Base-by-base conservation (phyloP, 2,888 invertebrate genomes). In the Arge pagana region DNA sequence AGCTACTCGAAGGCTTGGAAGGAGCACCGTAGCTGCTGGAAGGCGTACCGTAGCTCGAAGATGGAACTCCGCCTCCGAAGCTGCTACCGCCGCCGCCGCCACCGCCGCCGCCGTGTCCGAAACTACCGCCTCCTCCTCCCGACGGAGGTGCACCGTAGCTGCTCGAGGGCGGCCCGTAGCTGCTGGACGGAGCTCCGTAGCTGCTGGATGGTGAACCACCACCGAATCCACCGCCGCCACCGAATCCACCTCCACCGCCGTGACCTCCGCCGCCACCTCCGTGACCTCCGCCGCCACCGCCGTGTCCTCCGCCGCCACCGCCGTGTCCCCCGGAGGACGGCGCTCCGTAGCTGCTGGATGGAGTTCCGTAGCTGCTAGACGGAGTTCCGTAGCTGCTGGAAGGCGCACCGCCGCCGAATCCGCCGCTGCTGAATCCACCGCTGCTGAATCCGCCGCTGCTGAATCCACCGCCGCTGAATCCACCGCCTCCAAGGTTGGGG, bases 21-120 rank as follows among this genome's bases (percentile, higher is more conserved):
- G 76, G 74, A 3, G 78, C 71, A 0, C 77, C 77, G 53, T 75
- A 77, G 36, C 69, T 71, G 28, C 71, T 69, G 1, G 79, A 77
- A 41, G 56, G 60, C 52, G 50, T 63, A 4, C 55, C 55, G 21
- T 41, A 56, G 8, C 58, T 52, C 5, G 54, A 57, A 6, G 56
- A 56, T 19, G 64, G 66, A 10, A 61, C 63, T 26, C 63, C 63
- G 24, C 51, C 57, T 52, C 40, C 57, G 57, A 15, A 63, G 10
- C 59, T 55, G 23, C 65, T 61, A 10, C 67, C 65, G 33, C 53
- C 54, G 10, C 59, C 55, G 23, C 65, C 62, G 10, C 67, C 65
- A 30, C 53, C 54, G 16, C 77, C 13, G 4, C 35, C 15, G 18
- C 35, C 15, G 10, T 70, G 63, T 19, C 70, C 60, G 42, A 60